Evolutionary conservation across 2,888 invertebrate species (phyloP), one percentile per base, ranked within the genome.

Genomic region (Heliconius aoede): DNA sequence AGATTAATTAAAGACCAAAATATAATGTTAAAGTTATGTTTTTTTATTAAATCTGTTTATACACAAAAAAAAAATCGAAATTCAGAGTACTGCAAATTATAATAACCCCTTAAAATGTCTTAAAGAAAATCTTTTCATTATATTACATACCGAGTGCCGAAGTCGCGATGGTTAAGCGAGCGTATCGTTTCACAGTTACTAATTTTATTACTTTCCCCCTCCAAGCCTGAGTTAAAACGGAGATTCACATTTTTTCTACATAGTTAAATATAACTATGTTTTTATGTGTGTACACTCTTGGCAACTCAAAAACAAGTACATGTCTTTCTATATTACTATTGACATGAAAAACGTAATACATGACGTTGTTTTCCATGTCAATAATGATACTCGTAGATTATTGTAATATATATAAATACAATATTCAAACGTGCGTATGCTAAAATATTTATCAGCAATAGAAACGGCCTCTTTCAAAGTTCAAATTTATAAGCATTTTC

Each of bases 111-210:
- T 58, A 69, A 51, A 51, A 51, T n/a, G 26, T 60, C 26, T 72
- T 72, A 61, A 72, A 61, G 72, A 58, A 67, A 65, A 74, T 79
- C 82, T 81, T 86, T 86, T 91, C 92, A 89, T 91, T 90, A 90
- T 87, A 87, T 85, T 85, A 82, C 85, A 83, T 86, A 88, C 87
- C 88, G 30, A 69, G 30, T 15, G 83, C 86, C 84, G 81, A 87
- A 87, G 86, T 81, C 83, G 86, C 86, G 86, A 83, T 84, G 89
- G 91, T 90, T 92, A 94, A 93, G 90, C 89, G 90, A 88, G 87
- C 94, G 92, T 92, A 89, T 92, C 93, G 89, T 90, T 89, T 88
- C 88, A 86, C 87, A 91, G 90, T 90, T 91, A 91, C 91, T 91
- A 92, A 93, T 93, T 94, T 94, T 93, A 94, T 91, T 91, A 89